phyloP scores from a whole-genome alignment of 1,140 invertebrate species.

The Homarus americanus region DNA sequence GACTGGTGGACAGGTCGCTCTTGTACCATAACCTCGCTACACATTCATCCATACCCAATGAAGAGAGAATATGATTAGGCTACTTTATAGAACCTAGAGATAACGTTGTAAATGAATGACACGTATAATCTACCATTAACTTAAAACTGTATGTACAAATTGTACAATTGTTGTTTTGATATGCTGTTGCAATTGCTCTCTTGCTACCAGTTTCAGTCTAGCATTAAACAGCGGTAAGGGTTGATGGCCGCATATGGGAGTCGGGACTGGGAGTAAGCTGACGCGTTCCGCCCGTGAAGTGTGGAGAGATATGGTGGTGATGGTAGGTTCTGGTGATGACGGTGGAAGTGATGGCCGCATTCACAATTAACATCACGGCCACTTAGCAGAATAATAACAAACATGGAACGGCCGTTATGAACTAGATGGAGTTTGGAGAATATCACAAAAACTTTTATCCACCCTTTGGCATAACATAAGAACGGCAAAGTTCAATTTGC shows the following conservation, averaged over 20 bases:
- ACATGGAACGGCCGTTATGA: constrained; percentile 53
- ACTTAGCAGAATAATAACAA: constrained; percentile 43
- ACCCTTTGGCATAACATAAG: constrained; percentile 32
- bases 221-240: constrained; percentile 11
- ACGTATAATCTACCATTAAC: constrained; percentile 56
- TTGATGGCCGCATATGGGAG: constrained; percentile 7
- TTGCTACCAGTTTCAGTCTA: constrained; percentile 13
- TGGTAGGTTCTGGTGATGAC: constrained; percentile 6
- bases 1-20: background rate
- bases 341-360: constrained; percentile 29
- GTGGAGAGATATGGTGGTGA: constrained; percentile 16
- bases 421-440: constrained; percentile 43
- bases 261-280: background rate
- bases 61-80: constrained; percentile 30
- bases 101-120: constrained; percentile 57
- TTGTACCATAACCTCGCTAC: background rate
- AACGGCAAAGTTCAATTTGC: constrained; percentile 55
- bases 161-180: constrained; percentile 65
- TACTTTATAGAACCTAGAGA: constrained; percentile 54
- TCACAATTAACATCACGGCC: constrained; percentile 23
- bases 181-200: constrained; percentile 54
- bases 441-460: constrained; percentile 45
- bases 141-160: constrained; percentile 68
- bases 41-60: constrained; percentile 26
- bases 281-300: background rate